Conservation (phyloP, 2,888 invertebrate genomes). For the Marasmarcha lunaedactyla region DNA sequence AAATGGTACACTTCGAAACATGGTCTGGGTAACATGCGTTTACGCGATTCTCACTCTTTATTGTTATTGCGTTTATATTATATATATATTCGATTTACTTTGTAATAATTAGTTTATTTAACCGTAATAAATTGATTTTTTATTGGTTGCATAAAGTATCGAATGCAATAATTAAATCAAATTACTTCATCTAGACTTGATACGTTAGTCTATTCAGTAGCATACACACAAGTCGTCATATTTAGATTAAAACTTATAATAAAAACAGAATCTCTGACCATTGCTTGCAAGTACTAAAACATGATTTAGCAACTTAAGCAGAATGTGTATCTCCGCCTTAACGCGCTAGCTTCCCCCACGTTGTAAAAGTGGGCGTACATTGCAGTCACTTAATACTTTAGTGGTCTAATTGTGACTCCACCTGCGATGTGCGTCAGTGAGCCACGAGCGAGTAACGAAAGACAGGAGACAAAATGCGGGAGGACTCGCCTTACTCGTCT, state of each 20-base stretch:
- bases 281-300: not conserved
- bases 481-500: not conserved
- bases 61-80: not conserved
- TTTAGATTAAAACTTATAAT: too few relatives aligned
- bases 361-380: slow-evolving; percentile 35
- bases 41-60: not conserved
- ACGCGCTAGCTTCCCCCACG: slow-evolving; percentile 18
- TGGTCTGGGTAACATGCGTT: slow-evolving; percentile 28
- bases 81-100: too few relatives aligned
- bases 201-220: too few relatives aligned
- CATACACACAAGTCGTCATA: too few relatives aligned
- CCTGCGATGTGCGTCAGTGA: slow-evolving; percentile 26
- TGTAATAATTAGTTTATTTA: too few relatives aligned
- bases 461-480: slow-evolving; percentile 5
- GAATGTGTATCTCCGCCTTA: slow-evolving; percentile 18
- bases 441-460: slow-evolving; percentile 24
- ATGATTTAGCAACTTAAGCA: not conserved
- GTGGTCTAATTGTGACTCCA: slow-evolving; percentile 40
- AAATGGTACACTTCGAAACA: slow-evolving; percentile 48
- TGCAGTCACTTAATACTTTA: slow-evolving; percentile 30
- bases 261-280: too few relatives aligned
- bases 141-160: too few relatives aligned
- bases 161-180: too few relatives aligned
- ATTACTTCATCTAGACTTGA: too few relatives aligned
- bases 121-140: too few relatives aligned